These are phyloP conservation scores for Oncopeltus fasciatus DNA, from an alignment of 1,140 invertebrate species.

Conservation along the genomic window DNA sequence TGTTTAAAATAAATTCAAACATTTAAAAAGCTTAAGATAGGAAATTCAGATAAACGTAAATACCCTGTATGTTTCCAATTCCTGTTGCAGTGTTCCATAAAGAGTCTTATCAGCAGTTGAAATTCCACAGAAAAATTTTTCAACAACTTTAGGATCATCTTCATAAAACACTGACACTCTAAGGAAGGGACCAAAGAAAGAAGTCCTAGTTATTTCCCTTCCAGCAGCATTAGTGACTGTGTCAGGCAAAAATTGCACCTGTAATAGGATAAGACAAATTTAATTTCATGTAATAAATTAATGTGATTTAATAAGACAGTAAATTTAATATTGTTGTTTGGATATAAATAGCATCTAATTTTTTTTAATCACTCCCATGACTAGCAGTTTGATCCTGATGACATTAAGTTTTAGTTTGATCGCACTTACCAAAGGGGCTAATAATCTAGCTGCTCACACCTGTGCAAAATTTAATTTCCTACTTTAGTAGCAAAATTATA, in stretches of 20 bases:
- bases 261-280: constrained; percentile 28
- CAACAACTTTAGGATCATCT: constrained; percentile 69
- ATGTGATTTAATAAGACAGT: too few relatives aligned
- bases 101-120: constrained; percentile 39
- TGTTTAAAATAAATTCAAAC: too few relatives aligned
- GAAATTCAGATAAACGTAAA: too few relatives aligned
- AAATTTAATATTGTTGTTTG: background rate
- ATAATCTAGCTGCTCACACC: too few relatives aligned
- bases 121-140: constrained; percentile 44
- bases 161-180: constrained; percentile 82
- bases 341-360: background rate
- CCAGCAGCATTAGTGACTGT: constrained; percentile 52
- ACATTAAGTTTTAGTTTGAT: too few relatives aligned
- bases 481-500: too few relatives aligned
- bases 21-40: too few relatives aligned
- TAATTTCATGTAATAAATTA: too few relatives aligned
- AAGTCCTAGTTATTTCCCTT: constrained; percentile 65
- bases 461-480: too few relatives aligned
- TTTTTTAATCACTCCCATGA: background rate
- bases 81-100: constrained; percentile 47
- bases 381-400: too few relatives aligned
- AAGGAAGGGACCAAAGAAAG: constrained; percentile 80
- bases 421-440: too few relatives aligned
- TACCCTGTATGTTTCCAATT: constrained; percentile 50
- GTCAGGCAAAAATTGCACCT: constrained; percentile 63